Evolutionary conservation across 1,140 invertebrate genomes (phyloP).

Genomic region (Drosophila bipectinata): DNA sequence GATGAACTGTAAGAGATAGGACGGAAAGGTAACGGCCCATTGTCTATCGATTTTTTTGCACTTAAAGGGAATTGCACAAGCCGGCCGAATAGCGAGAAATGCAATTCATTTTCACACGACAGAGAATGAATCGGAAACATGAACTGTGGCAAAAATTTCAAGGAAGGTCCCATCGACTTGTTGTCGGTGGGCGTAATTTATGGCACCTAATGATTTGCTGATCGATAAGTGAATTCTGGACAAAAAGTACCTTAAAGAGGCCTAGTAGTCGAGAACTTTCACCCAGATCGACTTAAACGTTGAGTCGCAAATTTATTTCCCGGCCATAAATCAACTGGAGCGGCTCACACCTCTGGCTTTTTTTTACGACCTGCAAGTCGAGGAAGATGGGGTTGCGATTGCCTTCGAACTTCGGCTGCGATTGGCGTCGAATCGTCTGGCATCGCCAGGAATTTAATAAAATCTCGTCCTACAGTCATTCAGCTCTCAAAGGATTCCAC

Average conservation of each 20-base stretch:
- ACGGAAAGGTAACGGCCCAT: slow-evolving; percentile 47
- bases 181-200: slow-evolving; percentile 67
- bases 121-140: slow-evolving; percentile 21
- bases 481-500: slow-evolving; percentile 23
- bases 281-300: slow-evolving; percentile 20
- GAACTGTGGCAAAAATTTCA: slow-evolving; percentile 53
- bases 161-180: slow-evolving; percentile 18
- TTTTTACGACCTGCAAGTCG: slow-evolving; percentile 43
- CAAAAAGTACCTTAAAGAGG: slow-evolving; percentile 1
- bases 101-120: slow-evolving; percentile 74
- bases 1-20: slow-evolving; percentile 20
- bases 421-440: slow-evolving; percentile 69
- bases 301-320: slow-evolving; percentile 49
- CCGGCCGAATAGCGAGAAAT: slow-evolving; percentile 34
- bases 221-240: slow-evolving; percentile 58
- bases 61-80: slow-evolving; percentile 61
- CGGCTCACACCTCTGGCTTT: neutral
- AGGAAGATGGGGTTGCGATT: slow-evolving; percentile 24
- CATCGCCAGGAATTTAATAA: slow-evolving; percentile 40
- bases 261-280: slow-evolving; percentile 30
- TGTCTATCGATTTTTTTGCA: slow-evolving; percentile 77
- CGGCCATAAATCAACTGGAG: slow-evolving; percentile 39
- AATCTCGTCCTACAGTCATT: slow-evolving; percentile 18
- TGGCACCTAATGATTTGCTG: slow-evolving; percentile 61
- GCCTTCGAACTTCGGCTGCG: slow-evolving; percentile 21